These are phyloP conservation scores for Cyclophora albipunctata DNA, from an alignment of 2,888 invertebrate genomes.

Conservation along the genomic window DNA sequence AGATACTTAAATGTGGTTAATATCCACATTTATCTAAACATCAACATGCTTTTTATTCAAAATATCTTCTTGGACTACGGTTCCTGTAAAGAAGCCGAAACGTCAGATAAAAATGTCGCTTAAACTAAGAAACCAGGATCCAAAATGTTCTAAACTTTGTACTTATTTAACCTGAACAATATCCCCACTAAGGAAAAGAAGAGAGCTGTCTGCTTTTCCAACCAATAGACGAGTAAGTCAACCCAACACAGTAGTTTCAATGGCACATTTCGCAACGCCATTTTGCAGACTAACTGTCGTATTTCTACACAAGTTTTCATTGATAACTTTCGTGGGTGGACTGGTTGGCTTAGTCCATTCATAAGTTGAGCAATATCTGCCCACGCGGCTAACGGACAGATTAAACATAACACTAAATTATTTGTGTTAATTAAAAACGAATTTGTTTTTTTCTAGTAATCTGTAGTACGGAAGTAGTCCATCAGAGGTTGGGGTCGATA, in stretches of 20 bases:
- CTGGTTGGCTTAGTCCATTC: constrained; percentile 59
- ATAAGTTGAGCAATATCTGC: constrained; percentile 62
- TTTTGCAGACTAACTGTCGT: constrained; percentile 37
- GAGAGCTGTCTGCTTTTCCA: too few relatives aligned
- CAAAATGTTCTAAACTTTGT: too few relatives aligned
- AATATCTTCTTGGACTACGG: too few relatives aligned
- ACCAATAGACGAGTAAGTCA: too few relatives aligned
- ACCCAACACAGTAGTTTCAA: constrained; percentile 32
- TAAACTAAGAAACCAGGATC: too few relatives aligned
- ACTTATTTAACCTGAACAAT: too few relatives aligned
- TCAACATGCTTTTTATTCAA: too few relatives aligned
- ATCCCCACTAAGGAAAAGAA: too few relatives aligned
- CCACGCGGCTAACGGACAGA: constrained; percentile 60
- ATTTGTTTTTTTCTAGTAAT: constrained; percentile 46
- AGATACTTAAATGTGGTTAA: too few relatives aligned
- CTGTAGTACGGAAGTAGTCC: constrained; percentile 33
- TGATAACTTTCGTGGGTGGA: constrained; percentile 60
- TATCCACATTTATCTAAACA: too few relatives aligned
- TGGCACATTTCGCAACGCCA: constrained; percentile 50
- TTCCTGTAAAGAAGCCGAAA: too few relatives aligned
- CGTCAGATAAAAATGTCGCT: too few relatives aligned
- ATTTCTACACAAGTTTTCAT: constrained; percentile 60
- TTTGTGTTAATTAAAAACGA: constrained; percentile 57
- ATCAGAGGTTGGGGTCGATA: constrained; percentile 3
- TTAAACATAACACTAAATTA: constrained; percentile 51